phyloP scores from a whole-genome alignment of 2,888 invertebrate species.

The Caenorhabditis angaria region DNA sequence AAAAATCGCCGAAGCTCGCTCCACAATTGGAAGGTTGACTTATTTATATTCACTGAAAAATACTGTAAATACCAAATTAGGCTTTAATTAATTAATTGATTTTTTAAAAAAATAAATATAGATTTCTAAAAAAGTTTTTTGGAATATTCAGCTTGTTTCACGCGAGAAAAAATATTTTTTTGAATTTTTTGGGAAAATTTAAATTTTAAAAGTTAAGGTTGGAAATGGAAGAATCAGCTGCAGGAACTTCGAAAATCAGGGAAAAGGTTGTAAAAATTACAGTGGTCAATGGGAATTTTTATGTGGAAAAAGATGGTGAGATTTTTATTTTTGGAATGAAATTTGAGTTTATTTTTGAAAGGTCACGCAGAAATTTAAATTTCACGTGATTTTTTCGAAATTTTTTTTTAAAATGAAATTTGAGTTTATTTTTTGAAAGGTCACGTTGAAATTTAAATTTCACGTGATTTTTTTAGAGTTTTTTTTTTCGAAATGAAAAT shows the following conservation, averaged over 20 bases:
- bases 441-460: not conserved
- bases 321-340: no score
- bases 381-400: no score
- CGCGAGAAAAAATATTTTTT: not conserved
- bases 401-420: no score
- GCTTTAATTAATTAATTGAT: conserved; percentile 18
- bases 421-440: no score
- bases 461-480: no score
- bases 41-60: conserved; percentile 40
- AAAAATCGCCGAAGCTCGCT: conserved; percentile 20
- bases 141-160: not conserved
- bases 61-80: conserved; percentile 37
- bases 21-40: conserved; percentile 31
- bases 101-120: not conserved
- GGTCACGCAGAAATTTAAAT: not conserved
- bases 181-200: not conserved
- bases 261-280: not conserved
- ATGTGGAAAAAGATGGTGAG: not conserved
- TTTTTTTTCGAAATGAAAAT: not conserved
- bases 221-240: not conserved
- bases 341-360: no score
- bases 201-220: not conserved
- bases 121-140: conserved; percentile 7
- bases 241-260: not conserved
- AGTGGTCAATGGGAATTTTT: not conserved